Evolutionary conservation across 2,113 vertebrate genomes (phyloP), one percentile per base, ranked within the genome.

Genomic region (Phyllopteryx taeniolatus): DNA sequence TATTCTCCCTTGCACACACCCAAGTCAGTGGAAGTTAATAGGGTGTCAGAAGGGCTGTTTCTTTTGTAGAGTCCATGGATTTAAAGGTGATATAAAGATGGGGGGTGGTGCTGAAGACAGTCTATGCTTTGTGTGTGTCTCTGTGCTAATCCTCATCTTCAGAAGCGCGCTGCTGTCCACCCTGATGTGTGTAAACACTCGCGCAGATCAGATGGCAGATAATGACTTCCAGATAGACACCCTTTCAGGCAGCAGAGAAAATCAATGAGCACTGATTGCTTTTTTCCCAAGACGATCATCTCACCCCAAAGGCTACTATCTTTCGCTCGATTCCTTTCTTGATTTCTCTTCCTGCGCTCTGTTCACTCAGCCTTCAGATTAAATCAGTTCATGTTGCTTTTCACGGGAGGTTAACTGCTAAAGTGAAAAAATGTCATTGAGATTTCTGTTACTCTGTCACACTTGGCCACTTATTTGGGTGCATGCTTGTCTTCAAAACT

Each of bases 251-350:
- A 78, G 85, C 84, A 79, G 81, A 79, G 77, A 85, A 91, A 91
- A 92, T 93, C 91, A 88, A 93, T 92, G 90, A 83, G 74, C 86
- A 87, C 91, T 90, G 88, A 93, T 92, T 91, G 92, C 87, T 87
- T 91, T 90, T 90, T 88, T 86, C 88, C 89, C 90, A 84, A 85
- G 87, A 88, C 86, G 85, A 89, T 86, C 89, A 85, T 86, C 85
- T 83, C 83, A 67, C 79, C 76, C 79, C 8, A 60, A 87, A 79
- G 83, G 79, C 78, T 75, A 86, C 83, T 90, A 88, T 90, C 89
- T 87, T 63, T 91, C 86, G 82, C 69, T 60, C 78, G 22, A 35
- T 57, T 47, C 65, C 57, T 82, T 77, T 47, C 69, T 67, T 74
- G 67, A 10, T 53, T 47, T 76, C 42, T 76, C 56, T 74, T 68